Evolutionary conservation across 1,140 invertebrate species (phyloP).

Genomic region (Mesaphorura yosii): DNA sequence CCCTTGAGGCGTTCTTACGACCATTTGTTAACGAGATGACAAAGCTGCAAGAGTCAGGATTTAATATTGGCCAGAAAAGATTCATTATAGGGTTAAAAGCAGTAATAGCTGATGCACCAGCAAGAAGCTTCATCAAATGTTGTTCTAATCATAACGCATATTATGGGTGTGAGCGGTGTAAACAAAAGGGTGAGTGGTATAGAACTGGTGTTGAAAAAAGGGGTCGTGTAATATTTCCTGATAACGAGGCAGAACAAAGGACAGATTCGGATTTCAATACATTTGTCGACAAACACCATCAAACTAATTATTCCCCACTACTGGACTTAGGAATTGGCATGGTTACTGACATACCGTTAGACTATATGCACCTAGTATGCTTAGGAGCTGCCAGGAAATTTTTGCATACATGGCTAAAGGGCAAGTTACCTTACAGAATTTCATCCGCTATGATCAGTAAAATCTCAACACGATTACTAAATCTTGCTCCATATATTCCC

Average conservation of each 20-base stretch:
- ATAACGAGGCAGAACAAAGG: not conserved
- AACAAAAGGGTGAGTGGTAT: not conserved
- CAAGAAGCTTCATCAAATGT: constrained; percentile 7
- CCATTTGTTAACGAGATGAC: not conserved
- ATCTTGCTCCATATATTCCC: constrained; percentile 21
- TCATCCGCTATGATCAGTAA: not conserved
- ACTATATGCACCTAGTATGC: constrained; percentile 21
- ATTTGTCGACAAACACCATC: not conserved
- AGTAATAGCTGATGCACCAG: constrained; percentile 6
- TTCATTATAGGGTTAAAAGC: not conserved
- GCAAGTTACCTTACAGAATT: constrained; percentile 29
- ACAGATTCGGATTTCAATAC: not conserved
- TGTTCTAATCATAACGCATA: not conserved
- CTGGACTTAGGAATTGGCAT: constrained; percentile 4
- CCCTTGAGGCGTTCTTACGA: not conserved
- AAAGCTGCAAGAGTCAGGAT: not conserved
- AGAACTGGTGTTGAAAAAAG: not conserved
- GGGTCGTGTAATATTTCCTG: not conserved
- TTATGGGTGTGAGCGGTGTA: constrained; percentile 9
- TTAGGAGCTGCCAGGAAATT: constrained; percentile 24
- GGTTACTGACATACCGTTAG: constrained; percentile 5
- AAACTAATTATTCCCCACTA: not conserved
- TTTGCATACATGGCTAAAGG: constrained; percentile 33
- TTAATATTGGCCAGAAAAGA: not conserved
- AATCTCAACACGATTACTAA: constrained; percentile 2